Evolutionary conservation across 2,797 vertebrate genomes (phyloP).

Genomic region (Falco naumanni): DNA sequence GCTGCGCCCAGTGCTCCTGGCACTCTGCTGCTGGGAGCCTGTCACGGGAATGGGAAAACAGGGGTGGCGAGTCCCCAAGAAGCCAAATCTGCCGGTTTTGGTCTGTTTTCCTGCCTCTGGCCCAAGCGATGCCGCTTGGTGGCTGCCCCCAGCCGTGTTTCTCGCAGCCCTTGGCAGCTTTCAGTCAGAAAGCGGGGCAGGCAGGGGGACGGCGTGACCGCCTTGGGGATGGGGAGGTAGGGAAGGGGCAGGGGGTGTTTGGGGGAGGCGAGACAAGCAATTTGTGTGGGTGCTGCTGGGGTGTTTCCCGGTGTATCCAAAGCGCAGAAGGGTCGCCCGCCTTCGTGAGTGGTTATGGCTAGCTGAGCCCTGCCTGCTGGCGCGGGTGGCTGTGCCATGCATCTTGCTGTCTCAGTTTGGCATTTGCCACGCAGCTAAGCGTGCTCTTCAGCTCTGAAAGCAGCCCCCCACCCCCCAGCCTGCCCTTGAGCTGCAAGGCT

Average conservation of each 20-base stretch:
- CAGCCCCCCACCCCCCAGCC: background rate
- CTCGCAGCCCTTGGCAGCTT: background rate
- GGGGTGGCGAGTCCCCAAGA: fast-evolving
- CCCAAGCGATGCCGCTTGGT: fast-evolving
- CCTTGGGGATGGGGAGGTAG: background rate
- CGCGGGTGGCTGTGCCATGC: fast-evolving
- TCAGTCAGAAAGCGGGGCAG: background rate
- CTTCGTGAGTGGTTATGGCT: background rate
- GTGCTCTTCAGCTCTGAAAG: background rate
- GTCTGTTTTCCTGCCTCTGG: background rate
- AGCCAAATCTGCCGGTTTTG: background rate
- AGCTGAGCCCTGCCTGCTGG: background rate
- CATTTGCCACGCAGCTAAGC: background rate
- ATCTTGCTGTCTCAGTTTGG: background rate
- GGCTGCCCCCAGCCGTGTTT: background rate
- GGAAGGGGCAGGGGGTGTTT: background rate
- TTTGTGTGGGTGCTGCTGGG: background rate
- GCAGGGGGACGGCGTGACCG: fast-evolving
- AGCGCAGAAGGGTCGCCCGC: background rate
- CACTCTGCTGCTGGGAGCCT: fast-evolving
- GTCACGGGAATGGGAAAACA: fast-evolving
- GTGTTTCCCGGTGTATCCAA: background rate
- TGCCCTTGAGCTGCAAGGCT: background rate
- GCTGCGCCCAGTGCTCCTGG: background rate
- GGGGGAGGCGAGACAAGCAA: fast-evolving